Evolutionary conservation across 2,113 vertebrate genomes (phyloP).

Genomic region (Melanotaenia duboulayi): DNA sequence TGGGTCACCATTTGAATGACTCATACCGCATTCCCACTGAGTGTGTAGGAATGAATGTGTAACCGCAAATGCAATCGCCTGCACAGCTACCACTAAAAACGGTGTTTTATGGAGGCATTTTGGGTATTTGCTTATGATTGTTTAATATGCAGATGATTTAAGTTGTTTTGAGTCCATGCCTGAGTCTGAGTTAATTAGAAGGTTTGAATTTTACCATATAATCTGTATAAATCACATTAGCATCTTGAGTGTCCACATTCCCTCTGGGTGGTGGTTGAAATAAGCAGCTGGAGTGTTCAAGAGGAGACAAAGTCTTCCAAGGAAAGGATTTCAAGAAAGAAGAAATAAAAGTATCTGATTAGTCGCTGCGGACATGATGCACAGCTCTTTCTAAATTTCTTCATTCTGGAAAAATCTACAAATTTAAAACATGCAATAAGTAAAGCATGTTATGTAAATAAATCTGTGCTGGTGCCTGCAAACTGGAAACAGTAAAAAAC

Average conservation of each 20-base stretch:
- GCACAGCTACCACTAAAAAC: neutral
- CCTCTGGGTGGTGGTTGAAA: constrained; percentile 1
- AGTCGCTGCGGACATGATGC: neutral
- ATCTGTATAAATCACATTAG: constrained; percentile 53
- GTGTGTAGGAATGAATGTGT: constrained; percentile 9
- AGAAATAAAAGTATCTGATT: neutral
- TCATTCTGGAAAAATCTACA: neutral
- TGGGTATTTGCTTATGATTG: neutral
- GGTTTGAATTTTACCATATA: constrained; percentile 3
- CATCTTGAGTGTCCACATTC: constrained; percentile 16
- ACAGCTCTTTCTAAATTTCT: neutral
- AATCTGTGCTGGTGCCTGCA: neutral
- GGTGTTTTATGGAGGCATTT: neutral
- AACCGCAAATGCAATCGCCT: neutral
- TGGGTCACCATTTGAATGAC: constrained; percentile 18
- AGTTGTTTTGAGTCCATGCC: neutral
- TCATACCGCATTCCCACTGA: constrained; percentile 10
- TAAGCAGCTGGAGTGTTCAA: neutral
- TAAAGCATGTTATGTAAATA: no score
- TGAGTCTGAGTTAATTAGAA: constrained; percentile 44
- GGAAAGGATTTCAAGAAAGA: neutral
- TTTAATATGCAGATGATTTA: neutral
- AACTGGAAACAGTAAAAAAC: no score
- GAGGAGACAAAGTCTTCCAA: neutral
- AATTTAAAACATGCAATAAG: no score